These are phyloP conservation scores for Chaunax sp. DNA, from an alignment of 2,797 vertebrate genomes.

Conservation along the genomic window DNA sequence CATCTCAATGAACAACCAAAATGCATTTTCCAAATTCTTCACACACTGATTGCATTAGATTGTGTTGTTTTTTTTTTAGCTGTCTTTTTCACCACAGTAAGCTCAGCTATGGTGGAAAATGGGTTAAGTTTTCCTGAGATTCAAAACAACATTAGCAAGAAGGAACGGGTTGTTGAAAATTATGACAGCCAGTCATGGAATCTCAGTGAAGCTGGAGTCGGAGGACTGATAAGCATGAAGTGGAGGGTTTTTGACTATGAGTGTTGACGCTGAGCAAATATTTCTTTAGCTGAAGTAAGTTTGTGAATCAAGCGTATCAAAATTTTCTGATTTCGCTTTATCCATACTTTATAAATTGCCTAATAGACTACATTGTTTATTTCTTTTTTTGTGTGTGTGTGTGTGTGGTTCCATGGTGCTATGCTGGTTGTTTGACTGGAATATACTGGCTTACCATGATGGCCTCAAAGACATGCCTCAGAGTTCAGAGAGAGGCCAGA, in stretches of 20 bases:
- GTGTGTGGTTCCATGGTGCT: slow-evolving; percentile 22
- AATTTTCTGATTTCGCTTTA: slow-evolving; percentile 7
- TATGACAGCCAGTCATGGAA: slow-evolving; percentile 18
- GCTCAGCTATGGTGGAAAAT: slow-evolving; percentile 26
- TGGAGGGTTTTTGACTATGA: slow-evolving; percentile 13
- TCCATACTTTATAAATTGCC: slow-evolving; percentile 24
- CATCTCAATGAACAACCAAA: slow-evolving; percentile 13
- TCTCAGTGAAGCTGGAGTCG: background rate
- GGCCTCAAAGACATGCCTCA: slow-evolving; percentile 8
- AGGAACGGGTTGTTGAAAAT: slow-evolving; percentile 8
- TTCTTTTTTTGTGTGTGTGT: background rate
- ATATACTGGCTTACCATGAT: slow-evolving; percentile 23
- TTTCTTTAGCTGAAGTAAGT: background rate
- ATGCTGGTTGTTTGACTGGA: slow-evolving; percentile 20
- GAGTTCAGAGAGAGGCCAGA: slow-evolving; percentile 51
- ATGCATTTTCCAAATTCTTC: slow-evolving; percentile 24
- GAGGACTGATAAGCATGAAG: slow-evolving; percentile 18
- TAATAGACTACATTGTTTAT: slow-evolving; percentile 4
- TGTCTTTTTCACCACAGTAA: slow-evolving; percentile 10
- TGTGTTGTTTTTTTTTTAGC: slow-evolving; percentile 34
- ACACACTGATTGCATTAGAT: slow-evolving; percentile 38
- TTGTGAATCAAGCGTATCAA: slow-evolving; percentile 3
- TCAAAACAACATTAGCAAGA: slow-evolving; percentile 22
- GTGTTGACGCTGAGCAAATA: slow-evolving; percentile 23
- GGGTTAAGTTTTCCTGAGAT: slow-evolving; percentile 26